Base-by-base conservation (phyloP, 2,113 vertebrate genomes). In the Xiphophorus maculatus region DNA sequence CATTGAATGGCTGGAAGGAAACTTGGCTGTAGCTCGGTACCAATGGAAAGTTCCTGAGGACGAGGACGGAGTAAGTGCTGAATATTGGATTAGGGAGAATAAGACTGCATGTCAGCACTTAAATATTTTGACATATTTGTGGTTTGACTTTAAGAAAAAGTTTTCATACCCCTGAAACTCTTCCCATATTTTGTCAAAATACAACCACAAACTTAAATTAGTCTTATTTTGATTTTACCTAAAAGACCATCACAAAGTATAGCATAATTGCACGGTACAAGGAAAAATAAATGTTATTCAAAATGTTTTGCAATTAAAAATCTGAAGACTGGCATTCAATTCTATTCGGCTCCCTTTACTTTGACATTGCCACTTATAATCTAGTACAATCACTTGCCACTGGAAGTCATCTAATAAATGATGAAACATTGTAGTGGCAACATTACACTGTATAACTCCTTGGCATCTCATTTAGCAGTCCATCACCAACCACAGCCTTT, bases 1-100 rank as follows among this genome's bases (percentile, higher is more conserved):
- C 80, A 81, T 71, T 81, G 85, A 91, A 82, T 80, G 84, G 71
- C 79, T 91, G 79, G 77, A 91, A 90, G 86, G 89, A 93, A 93
- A 91, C 79, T 92, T 92, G 91, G 92, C 92, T 42, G 69, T 62
- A 29, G 44, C 77, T 74, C 4, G 10, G 79, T 83, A 82, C 76
- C 73, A 75, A 83, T 89, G 90, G 90, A 89, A 87, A 74, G 72
- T 74, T 42, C 71, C 70, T 77, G 68, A 67, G 35, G 71, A 80
- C 61, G 71, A 84, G 76, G 83, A 89, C 30, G 69, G 74, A 62
- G 81, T 33, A 76, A 62, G 83, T 37, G 71, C 71, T 87, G 84
- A 83, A 71, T 91, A 83, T 86, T 85, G 87, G 71, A 83, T 88
- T 90, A 74, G 68, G 85, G 58, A 67, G 65, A 87, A 88, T 79